These are phyloP conservation scores for Cheilinus undulatus DNA, from an alignment of 2,113 vertebrate species.

Conservation along the genomic window DNA sequence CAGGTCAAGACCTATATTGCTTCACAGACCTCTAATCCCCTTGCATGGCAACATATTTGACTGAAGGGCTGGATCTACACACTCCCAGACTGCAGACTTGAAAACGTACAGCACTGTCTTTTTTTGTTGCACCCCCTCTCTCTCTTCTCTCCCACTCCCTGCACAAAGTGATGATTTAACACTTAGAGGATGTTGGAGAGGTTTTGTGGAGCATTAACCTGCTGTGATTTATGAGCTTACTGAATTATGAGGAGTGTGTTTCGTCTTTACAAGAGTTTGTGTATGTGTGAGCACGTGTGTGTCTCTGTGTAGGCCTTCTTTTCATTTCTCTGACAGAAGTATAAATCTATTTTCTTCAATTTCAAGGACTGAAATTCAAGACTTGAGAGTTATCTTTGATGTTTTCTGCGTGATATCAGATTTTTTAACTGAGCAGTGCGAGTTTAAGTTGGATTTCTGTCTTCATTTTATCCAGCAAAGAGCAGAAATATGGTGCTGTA, in stretches of 20 bases:
- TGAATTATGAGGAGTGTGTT: constrained; percentile 81
- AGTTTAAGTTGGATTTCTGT: not conserved
- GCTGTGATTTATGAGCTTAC: constrained; percentile 78
- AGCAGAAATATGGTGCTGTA: not conserved
- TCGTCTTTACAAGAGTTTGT: constrained; percentile 66
- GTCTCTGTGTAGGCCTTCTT: not conserved
- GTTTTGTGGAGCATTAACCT: constrained; percentile 80
- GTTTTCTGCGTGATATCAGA: constrained; percentile 27
- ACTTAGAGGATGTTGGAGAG: constrained; percentile 78
- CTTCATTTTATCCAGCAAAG: constrained; percentile 28
- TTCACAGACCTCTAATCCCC: constrained; percentile 86
- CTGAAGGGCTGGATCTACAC: constrained; percentile 71
- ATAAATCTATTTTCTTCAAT: constrained; percentile 42
- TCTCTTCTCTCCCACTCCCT: constrained; percentile 56
- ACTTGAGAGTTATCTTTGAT: constrained; percentile 9
- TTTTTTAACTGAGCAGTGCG: constrained; percentile 32
- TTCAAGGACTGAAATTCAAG: constrained; percentile 33
- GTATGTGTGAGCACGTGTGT: constrained; percentile 42
- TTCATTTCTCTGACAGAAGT: constrained; percentile 26
- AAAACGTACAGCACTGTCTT: constrained; percentile 67
- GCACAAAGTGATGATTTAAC: constrained; percentile 81
- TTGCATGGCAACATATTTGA: constrained; percentile 83
- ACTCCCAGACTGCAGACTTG: constrained; percentile 66
- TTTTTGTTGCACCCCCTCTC: constrained; percentile 42
- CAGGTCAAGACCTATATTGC: constrained; percentile 90